Evolutionary conservation across 2,888 invertebrate genomes (phyloP), one percentile per base, ranked within the genome.

Genomic region (Chloromyia formosa): DNA sequence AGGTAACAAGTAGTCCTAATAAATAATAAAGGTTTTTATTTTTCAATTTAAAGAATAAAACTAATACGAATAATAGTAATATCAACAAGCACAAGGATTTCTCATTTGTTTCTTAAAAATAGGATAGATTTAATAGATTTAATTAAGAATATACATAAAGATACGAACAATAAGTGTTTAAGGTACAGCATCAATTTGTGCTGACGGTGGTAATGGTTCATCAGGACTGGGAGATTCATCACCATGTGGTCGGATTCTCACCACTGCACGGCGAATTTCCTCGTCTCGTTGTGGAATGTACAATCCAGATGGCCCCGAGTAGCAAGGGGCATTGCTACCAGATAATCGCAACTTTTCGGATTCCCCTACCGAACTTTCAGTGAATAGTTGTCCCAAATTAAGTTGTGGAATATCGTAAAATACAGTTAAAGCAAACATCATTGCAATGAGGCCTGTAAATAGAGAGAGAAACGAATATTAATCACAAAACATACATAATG

Each of bases 331-430:
- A 64, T 84, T 85, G 75, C 85, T 81, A n/a, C 81, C 80, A 66
- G 91, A 90, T 49, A 92, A 86, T 5, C 90, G 87, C 82, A 91
- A 88, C 83, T 92, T 92, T 83, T 92, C 92, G 0, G 91, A 90
- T 81, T 91, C 91, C 42, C 83, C 82, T 68, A 82, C 82, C 68
- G 90, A 88, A 68, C 87, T 87, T 77, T 91, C 88, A 66, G 93
- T 90, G 84, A 94, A 94, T 58, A 94, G 89, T 76, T 91, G 88
- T 78, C 94, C 93, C 75, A 95, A 86, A 85, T 95, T 95, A 80
- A 95, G 87, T 86, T 95, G 94, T 3, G 95, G 95, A 79, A 96
- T 94, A 84, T 95, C 94, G 86, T 94, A 94, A 86, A 95, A 92
- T 27, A 94, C 92, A 1, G 94, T 93, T 81, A 95, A 86, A 14